A percentile compares a stretch with the other conserved stretches of the same genome.
These are phyloP conservation scores for Entomobrya multifasciata DNA, from an alignment of 2,888 invertebrate species.

Conservation along the genomic window DNA sequence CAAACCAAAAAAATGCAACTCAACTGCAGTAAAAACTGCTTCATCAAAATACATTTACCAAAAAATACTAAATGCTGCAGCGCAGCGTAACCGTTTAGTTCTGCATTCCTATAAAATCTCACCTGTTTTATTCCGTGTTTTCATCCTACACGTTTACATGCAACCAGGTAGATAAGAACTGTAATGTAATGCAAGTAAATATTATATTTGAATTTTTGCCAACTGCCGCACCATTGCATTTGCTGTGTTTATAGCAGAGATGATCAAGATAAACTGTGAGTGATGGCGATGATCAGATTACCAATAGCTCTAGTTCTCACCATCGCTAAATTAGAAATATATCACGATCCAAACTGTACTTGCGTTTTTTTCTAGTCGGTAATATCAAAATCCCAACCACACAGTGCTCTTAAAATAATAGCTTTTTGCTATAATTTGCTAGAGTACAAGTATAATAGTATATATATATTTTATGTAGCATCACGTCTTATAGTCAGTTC, in stretches of 20 bases:
- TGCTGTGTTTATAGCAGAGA: conserved; percentile 4
- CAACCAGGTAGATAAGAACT: too few species aligned
- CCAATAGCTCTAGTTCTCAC: conserved; percentile 3
- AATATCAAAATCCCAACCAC: conserved; percentile 48
- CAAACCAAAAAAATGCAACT: conserved; percentile 17
- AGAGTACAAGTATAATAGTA: not conserved
- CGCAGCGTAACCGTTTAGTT: not conserved
- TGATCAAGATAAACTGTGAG: not conserved
- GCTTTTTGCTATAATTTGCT: not conserved
- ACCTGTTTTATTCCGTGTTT: not conserved
- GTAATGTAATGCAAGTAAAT: too few species aligned
- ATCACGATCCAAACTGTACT: conserved; percentile 49
- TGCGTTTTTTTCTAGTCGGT: conserved; percentile 9
- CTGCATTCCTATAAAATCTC: not conserved
- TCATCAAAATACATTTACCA: too few species aligned
- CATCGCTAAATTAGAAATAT: conserved; percentile 25
- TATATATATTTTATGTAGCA: too few species aligned
- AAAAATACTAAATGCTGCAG: too few species aligned
- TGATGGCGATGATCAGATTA: not conserved
- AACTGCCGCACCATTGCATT: too few species aligned
- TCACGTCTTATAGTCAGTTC: too few species aligned
- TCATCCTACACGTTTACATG: not conserved
- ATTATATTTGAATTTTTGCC: too few species aligned
- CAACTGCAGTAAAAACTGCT: conserved; percentile 3
- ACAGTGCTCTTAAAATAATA: conserved; percentile 7